Evolutionary conservation across 1,140 invertebrate species (phyloP), one percentile per base, ranked within the genome.

Genomic region (Leptinotarsa texana): DNA sequence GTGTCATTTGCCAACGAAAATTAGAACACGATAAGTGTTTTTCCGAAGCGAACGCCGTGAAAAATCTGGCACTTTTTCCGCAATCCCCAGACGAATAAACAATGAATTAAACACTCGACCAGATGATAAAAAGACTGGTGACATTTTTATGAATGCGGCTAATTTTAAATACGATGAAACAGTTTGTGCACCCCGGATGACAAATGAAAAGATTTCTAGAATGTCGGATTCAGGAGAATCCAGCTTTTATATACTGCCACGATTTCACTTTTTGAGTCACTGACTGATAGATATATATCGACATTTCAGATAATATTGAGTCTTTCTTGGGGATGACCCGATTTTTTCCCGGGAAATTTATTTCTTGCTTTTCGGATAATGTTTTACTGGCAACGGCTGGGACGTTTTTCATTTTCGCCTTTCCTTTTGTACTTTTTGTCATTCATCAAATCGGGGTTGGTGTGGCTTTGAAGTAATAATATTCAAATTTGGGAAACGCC

Each of bases 121-220:
- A 18, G n/a, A 57, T 57, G 51, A 57, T 57, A 18, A 57, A 57
- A 18, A 57, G 51, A 57, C 15, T 57, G 13, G 15, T 57, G 51
- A 57, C 51, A 57, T 57, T 57, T 57, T 57, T 57, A 57, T 57
- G 51, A 57, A 57, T 57, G 51, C 51, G 51, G 51, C 51, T 57
- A 57, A 57, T 57, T 57, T 57, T 57, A 57, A 57, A 57, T 57
- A 57, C 51, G 17, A 15, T 57, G 51, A 57, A 57, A 57, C 51
- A 15, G 51, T 57, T 57, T 57, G n/a, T 17, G 15, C 17, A 6
- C 6, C 15, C 51, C 15, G 51, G 15, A 57, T 57, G 51, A 57
- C 51, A 57, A 57, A 57, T 57, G 51, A 57, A 57, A 57, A 18
- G 15, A 15, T 17, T 57, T 57, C 51, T 57, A 18, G n/a, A 57